These are phyloP conservation scores for Empis livida DNA, from an alignment of 2,888 invertebrate species.

Conservation along the genomic window DNA sequence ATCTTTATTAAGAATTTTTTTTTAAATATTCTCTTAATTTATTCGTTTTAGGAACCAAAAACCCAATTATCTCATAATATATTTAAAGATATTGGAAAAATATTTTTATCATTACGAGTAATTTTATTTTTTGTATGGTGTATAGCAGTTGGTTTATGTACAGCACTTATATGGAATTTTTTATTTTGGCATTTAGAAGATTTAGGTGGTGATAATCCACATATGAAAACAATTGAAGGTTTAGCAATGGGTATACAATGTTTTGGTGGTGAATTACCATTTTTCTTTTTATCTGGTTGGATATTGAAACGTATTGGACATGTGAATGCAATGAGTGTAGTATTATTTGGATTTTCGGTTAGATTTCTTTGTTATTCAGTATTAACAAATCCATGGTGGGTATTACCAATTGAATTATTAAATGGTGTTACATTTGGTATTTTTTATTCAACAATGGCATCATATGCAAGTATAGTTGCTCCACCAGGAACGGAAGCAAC, in stretches of 20 bases:
- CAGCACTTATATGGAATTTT: constrained; percentile 78
- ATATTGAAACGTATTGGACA: constrained; percentile 71
- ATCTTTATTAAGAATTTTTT: not conserved
- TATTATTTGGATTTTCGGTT: constrained; percentile 64
- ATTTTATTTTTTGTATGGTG: constrained; percentile 69
- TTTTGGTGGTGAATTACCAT: constrained; percentile 74
- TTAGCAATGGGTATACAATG: constrained; percentile 64
- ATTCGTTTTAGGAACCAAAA: constrained; percentile 47
- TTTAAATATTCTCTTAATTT: constrained; percentile 1
- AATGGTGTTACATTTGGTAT: constrained; percentile 84
- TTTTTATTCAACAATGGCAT: constrained; percentile 78
- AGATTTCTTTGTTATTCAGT: constrained; percentile 73
- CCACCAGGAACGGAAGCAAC: constrained; percentile 78
- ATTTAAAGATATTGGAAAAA: constrained; percentile 50
- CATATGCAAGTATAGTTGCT: constrained; percentile 72
- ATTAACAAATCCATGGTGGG: constrained; percentile 68
- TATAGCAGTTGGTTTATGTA: constrained; percentile 67
- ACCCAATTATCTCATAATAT: constrained; percentile 53
- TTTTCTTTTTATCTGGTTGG: constrained; percentile 68
- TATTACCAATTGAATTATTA: constrained; percentile 69
- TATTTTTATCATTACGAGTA: constrained; percentile 53
- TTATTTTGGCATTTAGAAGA: constrained; percentile 76
- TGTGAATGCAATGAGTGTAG: constrained; percentile 68
- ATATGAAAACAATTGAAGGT: constrained; percentile 63
- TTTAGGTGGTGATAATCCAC: constrained; percentile 39